phyloP scores from a whole-genome alignment of 2,888 invertebrate species.

The Hydriomena furcata region DNA sequence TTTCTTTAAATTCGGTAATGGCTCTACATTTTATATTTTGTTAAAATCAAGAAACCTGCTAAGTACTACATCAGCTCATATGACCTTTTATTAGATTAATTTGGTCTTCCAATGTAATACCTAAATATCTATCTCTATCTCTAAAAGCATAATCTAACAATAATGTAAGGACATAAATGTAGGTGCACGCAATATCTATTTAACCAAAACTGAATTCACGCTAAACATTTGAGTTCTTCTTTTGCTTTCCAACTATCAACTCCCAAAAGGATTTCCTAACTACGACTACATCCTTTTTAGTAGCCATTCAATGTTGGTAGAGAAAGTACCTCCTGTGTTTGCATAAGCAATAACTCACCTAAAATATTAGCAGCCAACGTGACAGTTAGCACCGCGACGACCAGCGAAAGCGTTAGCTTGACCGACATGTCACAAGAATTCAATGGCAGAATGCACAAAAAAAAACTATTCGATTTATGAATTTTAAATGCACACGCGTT shows the following conservation, averaged over 20 bases:
- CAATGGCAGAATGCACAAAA: slow-evolving; percentile 37
- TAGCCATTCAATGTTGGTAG: slow-evolving; percentile 27
- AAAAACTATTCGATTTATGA: slow-evolving; percentile 42
- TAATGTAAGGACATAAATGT: too few species aligned
- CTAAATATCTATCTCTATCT: too few species aligned
- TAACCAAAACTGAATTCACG: neutral
- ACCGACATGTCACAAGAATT: slow-evolving; percentile 60
- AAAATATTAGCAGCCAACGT: slow-evolving; percentile 70
- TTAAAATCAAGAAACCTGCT: too few species aligned
- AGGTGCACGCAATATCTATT: too few species aligned
- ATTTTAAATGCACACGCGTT: slow-evolving; percentile 52
- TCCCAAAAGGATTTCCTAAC: neutral
- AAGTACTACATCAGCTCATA: too few species aligned
- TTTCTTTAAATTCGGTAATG: too few species aligned
- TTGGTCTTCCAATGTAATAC: too few species aligned
- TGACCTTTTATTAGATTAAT: too few species aligned
- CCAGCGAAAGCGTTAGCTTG: slow-evolving; percentile 65
- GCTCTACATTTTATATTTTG: too few species aligned
- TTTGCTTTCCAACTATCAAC: neutral
- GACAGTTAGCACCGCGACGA: slow-evolving; percentile 54
- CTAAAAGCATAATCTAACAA: too few species aligned
- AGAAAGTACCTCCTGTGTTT: slow-evolving; percentile 30
- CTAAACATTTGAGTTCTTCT: neutral
- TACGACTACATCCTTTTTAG: slow-evolving; percentile 5
- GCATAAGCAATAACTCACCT: slow-evolving; percentile 64